A percentile compares a stretch with the other conserved stretches of the same genome.
Conservation (phyloP, 2,888 invertebrate genomes). For the Philopedon plagiatum region DNA sequence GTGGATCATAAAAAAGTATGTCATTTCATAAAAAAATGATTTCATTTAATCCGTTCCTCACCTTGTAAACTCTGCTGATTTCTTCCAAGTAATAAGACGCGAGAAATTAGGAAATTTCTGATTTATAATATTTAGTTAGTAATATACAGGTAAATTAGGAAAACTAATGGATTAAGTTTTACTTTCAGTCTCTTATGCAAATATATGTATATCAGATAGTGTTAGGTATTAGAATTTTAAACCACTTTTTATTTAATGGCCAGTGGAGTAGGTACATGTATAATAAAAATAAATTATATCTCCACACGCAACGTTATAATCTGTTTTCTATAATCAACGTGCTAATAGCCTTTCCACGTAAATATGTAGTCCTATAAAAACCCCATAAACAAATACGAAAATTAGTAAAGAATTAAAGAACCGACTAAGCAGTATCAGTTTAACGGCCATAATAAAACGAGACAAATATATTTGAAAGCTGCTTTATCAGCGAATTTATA, state of each 20-base stretch:
- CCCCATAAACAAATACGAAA: conserved; percentile 55
- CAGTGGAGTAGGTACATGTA: conserved; percentile 29
- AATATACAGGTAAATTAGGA: too few species aligned
- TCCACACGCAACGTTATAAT: conserved; percentile 36
- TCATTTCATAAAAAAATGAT: too few species aligned
- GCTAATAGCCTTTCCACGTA: conserved; percentile 36
- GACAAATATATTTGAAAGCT: conserved; percentile 56
- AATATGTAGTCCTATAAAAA: conserved; percentile 50
- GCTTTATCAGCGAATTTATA: conserved; percentile 33
- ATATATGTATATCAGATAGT: neutral
- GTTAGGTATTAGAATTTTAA: conserved; percentile 19
- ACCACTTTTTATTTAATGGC: conserved; percentile 24
- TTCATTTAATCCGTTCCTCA: too few species aligned
- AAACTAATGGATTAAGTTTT: too few species aligned
- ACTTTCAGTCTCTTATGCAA: too few species aligned
- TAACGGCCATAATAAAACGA: conserved; percentile 55
- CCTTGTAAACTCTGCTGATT: too few species aligned
- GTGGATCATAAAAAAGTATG: too few species aligned
- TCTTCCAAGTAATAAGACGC: too few species aligned
- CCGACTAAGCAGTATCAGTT: conserved; percentile 51
- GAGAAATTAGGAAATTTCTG: too few species aligned
- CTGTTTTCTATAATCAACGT: conserved; percentile 32
- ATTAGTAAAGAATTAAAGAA: conserved; percentile 59
- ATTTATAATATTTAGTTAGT: too few species aligned
- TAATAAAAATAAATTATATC: conserved; percentile 42